Base-by-base conservation (phyloP, 2,888 invertebrate genomes). In the Oligia strigilis region DNA sequence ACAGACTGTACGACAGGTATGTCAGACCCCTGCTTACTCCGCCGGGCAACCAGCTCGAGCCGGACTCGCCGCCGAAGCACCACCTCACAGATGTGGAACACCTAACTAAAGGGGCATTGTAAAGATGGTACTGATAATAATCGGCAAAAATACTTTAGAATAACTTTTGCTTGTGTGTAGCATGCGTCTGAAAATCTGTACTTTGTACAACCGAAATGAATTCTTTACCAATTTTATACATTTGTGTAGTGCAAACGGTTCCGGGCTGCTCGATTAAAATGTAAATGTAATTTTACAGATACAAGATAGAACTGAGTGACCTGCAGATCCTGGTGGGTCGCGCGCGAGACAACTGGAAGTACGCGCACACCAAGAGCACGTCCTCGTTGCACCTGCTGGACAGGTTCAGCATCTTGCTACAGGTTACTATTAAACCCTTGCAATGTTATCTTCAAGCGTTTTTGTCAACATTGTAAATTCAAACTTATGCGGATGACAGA, bases 271-370 rank as follows among this genome's bases (percentile, higher is more conserved):
- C 1, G 13, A 60, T 9, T 78, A 8, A 78, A 43, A 62, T 40
- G 2, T 5, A 40, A 58, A 49, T 58, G 23, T 19, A 19, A 46
- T 17, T 75, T 69, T 29, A n/a, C 93, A 98, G 98, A 92, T 99
- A 98, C 92, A 97, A 97, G 65, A 97, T 99, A 72, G 98, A 98
- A 93, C 96, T 99, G 87, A 98, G 98, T 74, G 99, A 99, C 90
- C 95, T 98, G 88, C 99, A 99, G 96, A 98, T 99, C 75, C 95
- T 99, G 87, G 98, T 99, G 72, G 99, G 99, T 1, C 98, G 98
- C 93, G 98, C 98, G 60, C 98, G 98, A 85, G 99, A 99, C 93
- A 98, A 99, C 94, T 99, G 99, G 98, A 98, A 98, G 90, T 98
- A 98, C 92, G 99, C 99, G 4, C 98, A 99, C 91, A 97, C 98